A percentile compares a stretch with the other conserved stretches of the same genome.
These are phyloP conservation scores for Ceuthmochares aereus DNA, from an alignment of 2,113 vertebrate genomes.

Conservation along the genomic window DNA sequence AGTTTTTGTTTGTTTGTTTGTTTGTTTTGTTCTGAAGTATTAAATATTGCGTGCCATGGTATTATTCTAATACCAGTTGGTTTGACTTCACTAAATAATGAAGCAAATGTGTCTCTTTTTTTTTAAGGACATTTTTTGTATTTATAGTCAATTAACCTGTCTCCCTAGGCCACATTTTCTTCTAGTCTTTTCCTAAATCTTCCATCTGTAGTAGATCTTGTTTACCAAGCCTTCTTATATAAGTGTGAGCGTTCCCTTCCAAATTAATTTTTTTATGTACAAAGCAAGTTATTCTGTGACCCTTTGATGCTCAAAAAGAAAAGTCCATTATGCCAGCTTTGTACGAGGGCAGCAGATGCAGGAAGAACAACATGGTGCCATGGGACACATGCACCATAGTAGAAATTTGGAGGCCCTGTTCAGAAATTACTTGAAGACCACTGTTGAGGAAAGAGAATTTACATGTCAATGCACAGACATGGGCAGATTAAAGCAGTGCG, in stretches of 20 bases:
- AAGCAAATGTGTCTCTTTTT: not conserved
- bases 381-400: too few species aligned
- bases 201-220: not conserved
- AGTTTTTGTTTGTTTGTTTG: not conserved
- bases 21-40: not conserved
- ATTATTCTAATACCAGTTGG: not conserved
- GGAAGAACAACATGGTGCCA: accelerated
- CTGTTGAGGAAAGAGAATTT: not conserved
- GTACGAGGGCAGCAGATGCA: not conserved
- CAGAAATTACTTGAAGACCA: not conserved
- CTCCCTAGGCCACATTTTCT: not conserved
- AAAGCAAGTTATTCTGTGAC: not conserved
- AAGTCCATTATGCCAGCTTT: not conserved
- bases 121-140: not conserved
- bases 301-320: not conserved
- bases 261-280: not conserved
- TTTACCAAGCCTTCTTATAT: not conserved
- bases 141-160: not conserved
- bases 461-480: too few species aligned
- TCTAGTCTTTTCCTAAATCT: not conserved
- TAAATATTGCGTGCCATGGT: not conserved
- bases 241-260: not conserved
- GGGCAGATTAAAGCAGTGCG: not conserved
- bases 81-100: not conserved
- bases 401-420: not conserved